Evolutionary conservation across 2,888 invertebrate genomes (phyloP), one percentile per base, ranked within the genome.

Genomic region (Ophion obscuratus): DNA sequence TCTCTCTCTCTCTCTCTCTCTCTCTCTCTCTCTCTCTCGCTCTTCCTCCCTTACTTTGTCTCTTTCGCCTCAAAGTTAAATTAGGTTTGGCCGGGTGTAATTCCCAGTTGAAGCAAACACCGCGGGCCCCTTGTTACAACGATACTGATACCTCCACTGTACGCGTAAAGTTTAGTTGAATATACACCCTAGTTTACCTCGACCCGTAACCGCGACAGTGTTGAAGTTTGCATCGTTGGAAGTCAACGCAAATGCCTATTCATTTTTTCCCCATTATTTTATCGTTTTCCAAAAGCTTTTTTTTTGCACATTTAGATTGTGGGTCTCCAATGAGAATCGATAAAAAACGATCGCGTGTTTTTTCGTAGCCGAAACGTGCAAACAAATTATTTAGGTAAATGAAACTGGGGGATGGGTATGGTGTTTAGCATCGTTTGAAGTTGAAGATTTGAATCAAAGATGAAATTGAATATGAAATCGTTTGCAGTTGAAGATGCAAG

Each of bases 21-120:
- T 71, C 70, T 59, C 31, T 68, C 75, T 61, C 24, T 74, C 27
- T 75, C 64, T 40, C 77, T n/a, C 20, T 77, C 11, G 10, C 14
- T 53, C 11, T 53, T 24, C 47, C 67, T 74, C 66, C 70, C 27
- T 79, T 53, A 53, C 70, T n/a, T 76, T 75, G 75, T 84, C 82
- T 71, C 84, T 85, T 71, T 68, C 68, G 81, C 80, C 79, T 87
- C 85, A 87, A 87, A 88, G 88, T 88, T 88, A 88, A 88, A 88
- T 88, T 88, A 87, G 86, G 85, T 88, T 88, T 87, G 84, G 83
- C 81, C 81, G 81, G 77, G 76, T 82, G 87, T 85, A 80, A 80
- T 76, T 77, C 81, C 62, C 81, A 81, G 82, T 83, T 86, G 73
- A 75, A 85, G 87, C 80, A 83, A 76, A 57, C 83, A 82, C 40